Conservation (phyloP, 37 sponge, comb jelly and placozoan species). For the Hexactinellida sp. region DNA sequence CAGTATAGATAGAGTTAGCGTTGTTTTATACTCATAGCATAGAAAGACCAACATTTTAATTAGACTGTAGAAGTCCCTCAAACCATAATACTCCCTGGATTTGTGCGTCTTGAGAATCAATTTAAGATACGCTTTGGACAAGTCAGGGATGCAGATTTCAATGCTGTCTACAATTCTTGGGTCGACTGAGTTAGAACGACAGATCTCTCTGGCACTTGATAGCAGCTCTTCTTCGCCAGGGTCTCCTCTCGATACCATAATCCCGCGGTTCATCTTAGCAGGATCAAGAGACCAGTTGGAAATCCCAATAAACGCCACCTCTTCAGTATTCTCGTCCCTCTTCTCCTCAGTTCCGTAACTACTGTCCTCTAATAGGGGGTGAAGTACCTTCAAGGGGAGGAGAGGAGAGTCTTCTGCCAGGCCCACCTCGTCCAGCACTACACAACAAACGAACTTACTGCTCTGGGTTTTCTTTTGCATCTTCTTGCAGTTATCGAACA, state of each 20-base stretch:
- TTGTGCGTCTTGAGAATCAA: background rate
- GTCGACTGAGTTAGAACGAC: background rate
- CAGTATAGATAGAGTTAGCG: background rate
- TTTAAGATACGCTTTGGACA: background rate
- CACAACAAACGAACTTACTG: conserved; percentile 48
- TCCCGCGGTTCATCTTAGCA: conserved; percentile 86
- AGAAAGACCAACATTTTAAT: conserved; percentile 19
- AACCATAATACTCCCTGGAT: conserved; percentile 7
- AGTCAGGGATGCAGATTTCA: background rate
- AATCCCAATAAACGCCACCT: conserved; percentile 73
- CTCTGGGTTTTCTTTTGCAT: conserved; percentile 47
- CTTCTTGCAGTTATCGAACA: conserved; percentile 43
- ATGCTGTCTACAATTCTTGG: background rate
- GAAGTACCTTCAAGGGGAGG: conserved; percentile 79
- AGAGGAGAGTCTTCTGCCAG: conserved; percentile 88
- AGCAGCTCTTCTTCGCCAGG: conserved; percentile 49
- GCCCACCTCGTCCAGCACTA: conserved; percentile 89
- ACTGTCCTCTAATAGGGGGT: conserved; percentile 86
- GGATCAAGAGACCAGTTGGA: conserved; percentile 91
- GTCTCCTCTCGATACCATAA: conserved; percentile 59
- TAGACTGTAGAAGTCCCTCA: conserved; percentile 40
- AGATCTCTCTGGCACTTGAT: conserved; percentile 37
- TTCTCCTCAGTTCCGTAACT: conserved; percentile 56
- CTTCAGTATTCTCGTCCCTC: background rate
- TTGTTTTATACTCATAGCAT: background rate